Base-by-base conservation (phyloP, 2,113 vertebrate genomes). In the Tricholaema leucomelas region DNA sequence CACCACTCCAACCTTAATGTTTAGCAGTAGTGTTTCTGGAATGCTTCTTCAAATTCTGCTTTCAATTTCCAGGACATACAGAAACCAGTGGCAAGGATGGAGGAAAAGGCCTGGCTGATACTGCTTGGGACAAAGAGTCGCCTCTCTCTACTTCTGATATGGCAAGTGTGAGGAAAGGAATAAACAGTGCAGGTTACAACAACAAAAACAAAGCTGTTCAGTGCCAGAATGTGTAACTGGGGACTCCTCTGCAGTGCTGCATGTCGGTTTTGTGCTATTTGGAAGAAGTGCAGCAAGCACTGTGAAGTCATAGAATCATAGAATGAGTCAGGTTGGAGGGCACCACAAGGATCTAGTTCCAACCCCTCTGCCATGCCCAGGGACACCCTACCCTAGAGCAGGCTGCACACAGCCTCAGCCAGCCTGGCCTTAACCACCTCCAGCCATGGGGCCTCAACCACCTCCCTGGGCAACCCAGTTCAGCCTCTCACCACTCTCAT, bases 61-160 rank as follows among this genome's bases (percentile, higher is more conserved):
- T 97, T 97, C 75, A 50, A 96, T 97, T 97, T 97, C 72, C 95
- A 98, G 97, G 46, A 33, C n/a, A 48, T 74, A 66, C 46, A 74
- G 85, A 61, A 92, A 59, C 36, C 70, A 86, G 36, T 56, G 66
- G 84, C 15, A 91, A 95, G 94, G 76, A 63, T 71, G 77, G 38
- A 93, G 70, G n/a, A 70, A 80, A 71, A 28, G 64, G 8, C 87
- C 66, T 82, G 60, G 12, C 18, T 72, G 84, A 38, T 74, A 76
- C 90, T 80, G 50, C 36, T 92, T 85, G 93, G 88, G 96, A 94
- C 1, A 8, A 83, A 64, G 92, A 73, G 7, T 33, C 31, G 38
- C 38, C 90, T 89, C 36, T 7, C 67, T 46, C 24, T 81, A 48
- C 35, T 85, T 74, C 84, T 42, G 84, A 95, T 59, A 55, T 92